These are phyloP conservation scores for Callorhinus ursinus DNA, from an alignment of 2,113 vertebrate genomes.

Conservation along the genomic window DNA sequence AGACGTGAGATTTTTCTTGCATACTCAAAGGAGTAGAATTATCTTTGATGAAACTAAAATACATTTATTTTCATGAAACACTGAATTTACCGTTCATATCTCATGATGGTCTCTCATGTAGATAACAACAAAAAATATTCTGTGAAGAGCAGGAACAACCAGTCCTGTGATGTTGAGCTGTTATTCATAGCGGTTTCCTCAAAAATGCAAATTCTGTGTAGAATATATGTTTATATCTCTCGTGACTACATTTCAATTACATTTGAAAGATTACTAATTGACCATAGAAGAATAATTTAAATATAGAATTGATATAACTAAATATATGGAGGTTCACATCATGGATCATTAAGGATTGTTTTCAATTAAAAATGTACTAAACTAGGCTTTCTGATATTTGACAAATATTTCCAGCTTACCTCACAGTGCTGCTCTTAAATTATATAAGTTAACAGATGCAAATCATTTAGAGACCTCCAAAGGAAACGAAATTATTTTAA, in stretches of 20 bases:
- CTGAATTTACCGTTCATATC: background rate
- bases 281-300: background rate
- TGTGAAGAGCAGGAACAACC: background rate
- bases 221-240: background rate
- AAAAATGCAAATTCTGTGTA: background rate
- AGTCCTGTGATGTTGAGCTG: background rate
- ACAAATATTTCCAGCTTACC: background rate
- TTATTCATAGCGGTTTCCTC: background rate
- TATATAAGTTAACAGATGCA: background rate
- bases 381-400: background rate
- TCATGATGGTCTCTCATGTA: background rate
- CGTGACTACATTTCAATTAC: background rate
- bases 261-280: background rate
- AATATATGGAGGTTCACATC: background rate
- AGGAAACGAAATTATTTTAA: background rate
- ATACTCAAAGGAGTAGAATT: constrained; percentile 21
- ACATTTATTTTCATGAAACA: constrained; percentile 41
- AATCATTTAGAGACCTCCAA: background rate
- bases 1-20: background rate
- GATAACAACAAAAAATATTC: background rate
- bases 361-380: background rate
- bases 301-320: background rate
- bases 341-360: background rate
- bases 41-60: constrained; percentile 35
- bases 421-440: background rate